A percentile compares a stretch with the other conserved stretches of the same genome.
phyloP scores from a whole-genome alignment of 2,113 vertebrate species.

The Myxocyprinus asiaticus region DNA sequence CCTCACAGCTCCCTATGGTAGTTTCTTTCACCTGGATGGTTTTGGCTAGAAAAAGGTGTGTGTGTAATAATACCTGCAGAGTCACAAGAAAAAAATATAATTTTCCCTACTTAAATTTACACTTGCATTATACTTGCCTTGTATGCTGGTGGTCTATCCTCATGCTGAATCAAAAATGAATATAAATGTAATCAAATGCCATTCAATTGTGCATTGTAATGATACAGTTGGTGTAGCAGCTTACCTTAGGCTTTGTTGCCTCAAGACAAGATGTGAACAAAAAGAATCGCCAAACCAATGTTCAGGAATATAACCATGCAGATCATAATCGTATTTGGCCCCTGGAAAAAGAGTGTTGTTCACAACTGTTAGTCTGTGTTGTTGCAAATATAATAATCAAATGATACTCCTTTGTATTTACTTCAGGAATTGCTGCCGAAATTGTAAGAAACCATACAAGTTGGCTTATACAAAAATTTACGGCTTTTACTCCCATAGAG shows the following conservation, averaged over 20 bases:
- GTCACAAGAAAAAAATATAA: not conserved
- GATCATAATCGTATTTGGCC: constrained; percentile 96
- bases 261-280: constrained; percentile 98
- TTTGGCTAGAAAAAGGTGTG: constrained; percentile 43
- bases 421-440: no score
- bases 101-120: no score
- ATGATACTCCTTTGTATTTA: not conserved
- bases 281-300: constrained; percentile 95
- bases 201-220: no score
- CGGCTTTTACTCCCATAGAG: no score
- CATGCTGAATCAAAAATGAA: not conserved
- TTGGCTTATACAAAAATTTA: no score
- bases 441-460: no score
- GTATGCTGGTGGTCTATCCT: no score
- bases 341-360: constrained; percentile 59
- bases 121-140: no score
- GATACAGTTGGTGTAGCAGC: not conserved
- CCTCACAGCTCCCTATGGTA: constrained; percentile 50
- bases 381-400: not conserved
- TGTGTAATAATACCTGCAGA: not conserved
- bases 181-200: not conserved
- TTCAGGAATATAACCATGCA: constrained; percentile 98
- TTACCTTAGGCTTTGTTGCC: constrained; percentile 34
- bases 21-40: constrained; percentile 57
- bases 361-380: constrained; percentile 16